Conservation (phyloP, 2,888 invertebrate genomes). For the Capitulum mitella region DNA sequence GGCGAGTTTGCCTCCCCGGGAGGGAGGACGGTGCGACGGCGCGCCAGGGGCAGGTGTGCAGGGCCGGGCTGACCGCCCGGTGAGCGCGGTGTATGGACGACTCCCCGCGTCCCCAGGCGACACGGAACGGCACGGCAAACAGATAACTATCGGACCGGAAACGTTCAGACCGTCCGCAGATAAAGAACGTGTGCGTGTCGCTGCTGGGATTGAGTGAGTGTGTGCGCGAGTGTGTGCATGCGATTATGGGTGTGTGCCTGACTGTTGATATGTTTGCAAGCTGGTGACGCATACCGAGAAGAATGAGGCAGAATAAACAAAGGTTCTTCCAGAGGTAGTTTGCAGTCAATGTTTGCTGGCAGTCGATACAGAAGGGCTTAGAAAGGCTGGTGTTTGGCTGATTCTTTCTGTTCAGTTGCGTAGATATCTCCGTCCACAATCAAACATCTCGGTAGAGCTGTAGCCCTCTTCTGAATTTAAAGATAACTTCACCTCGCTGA, state of each 20-base stretch:
- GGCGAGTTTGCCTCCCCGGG: not conserved
- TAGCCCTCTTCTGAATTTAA: too few species aligned
- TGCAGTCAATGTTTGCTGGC: too few species aligned
- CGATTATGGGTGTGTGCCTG: not conserved
- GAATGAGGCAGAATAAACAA: too few species aligned
- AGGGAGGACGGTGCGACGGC: not conserved
- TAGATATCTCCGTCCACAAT: not conserved
- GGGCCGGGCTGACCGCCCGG: not conserved
- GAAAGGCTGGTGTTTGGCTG: too few species aligned
- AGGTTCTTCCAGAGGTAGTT: too few species aligned
- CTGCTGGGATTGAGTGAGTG: not conserved
- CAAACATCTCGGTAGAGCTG: too few species aligned
- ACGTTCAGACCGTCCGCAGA: too few species aligned
- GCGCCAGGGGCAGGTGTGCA: not conserved
- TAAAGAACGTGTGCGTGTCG: too few species aligned
- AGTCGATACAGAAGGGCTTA: too few species aligned
- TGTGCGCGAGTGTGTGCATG: not conserved
- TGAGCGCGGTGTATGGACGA: not conserved
- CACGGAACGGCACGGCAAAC: not conserved
- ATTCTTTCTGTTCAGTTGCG: not conserved
- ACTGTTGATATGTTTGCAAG: not conserved
- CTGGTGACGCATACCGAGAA: too few species aligned
- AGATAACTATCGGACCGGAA: constrained; percentile 11
- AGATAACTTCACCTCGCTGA: too few species aligned
- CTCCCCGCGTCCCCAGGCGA: not conserved